Base-by-base conservation (phyloP, 2,888 invertebrate species). In the Chorisops tibialis region DNA sequence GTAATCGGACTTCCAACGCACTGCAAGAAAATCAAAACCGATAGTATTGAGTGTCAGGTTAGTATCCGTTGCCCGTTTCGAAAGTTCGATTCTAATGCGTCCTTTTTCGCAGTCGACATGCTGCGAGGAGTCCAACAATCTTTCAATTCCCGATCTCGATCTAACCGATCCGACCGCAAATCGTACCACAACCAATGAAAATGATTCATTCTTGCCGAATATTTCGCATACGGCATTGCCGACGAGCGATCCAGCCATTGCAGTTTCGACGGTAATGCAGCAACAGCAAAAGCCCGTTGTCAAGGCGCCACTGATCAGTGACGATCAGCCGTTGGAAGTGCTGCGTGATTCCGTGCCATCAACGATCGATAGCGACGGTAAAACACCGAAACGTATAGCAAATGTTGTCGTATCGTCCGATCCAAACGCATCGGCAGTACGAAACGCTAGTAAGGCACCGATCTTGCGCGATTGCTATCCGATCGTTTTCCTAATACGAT, bases 31-130 rank as follows among this genome's bases (percentile, higher is more conserved):
- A 67, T 66, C 14, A 70, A 67, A 19, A 72, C 72, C 7, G 70
- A 71, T 38, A 80, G 81, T 24, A 77, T 80, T 0, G 83, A 83
- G 43, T 84, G 84, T 63, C 83, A 83, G 80, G 84, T 83, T 64
- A 68, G 68, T 59, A 18, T 3, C n/a, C 19, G 14, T 21, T 21
- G n/a, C 11, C 11, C 45, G 24, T 5, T 35, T 30, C 19, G 30
- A 19, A 35, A 30, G 43, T 49, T n/a, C n/a, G n/a, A 12, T 47
- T 18, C 41, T 39, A 43, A 35, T 54, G 51, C 50, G n/a, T 58
- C 6, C 12, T 37, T 6, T 24, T 22, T 59, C 66, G 9, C 45
- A 77, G 76, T 76, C 75, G 18, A 71, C 70, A 22, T 77, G 77
- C 65, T 76, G 73, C 56, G 74, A 76, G 56, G 71, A 72, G 39